These are phyloP conservation scores for Lophochroa leadbeateri DNA, from an alignment of 2,113 vertebrate genomes.

Conservation along the genomic window DNA sequence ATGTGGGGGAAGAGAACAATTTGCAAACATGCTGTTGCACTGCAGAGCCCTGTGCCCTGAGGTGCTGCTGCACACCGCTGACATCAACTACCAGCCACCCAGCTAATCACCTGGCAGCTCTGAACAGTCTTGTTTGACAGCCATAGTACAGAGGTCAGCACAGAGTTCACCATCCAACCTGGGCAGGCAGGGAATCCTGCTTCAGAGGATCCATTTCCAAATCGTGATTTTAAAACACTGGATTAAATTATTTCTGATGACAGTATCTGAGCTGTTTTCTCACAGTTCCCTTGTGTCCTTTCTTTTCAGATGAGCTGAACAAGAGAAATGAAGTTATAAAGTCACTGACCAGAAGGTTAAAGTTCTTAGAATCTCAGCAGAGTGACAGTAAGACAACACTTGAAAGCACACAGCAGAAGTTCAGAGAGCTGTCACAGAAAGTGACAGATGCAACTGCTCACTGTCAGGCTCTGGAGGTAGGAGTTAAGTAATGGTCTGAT, in stretches of 20 bases:
- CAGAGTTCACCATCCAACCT: neutral
- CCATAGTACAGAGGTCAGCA: neutral
- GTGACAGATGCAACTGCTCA: conserved; percentile 52
- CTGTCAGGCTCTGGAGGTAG: conserved; percentile 77
- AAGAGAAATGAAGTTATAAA: conserved; percentile 75
- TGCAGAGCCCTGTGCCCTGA: neutral
- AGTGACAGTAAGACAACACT: conserved; percentile 41
- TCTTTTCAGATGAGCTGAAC: conserved; percentile 72
- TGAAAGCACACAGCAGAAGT: conserved; percentile 68
- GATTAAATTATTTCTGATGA: neutral
- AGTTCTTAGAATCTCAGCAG: conserved; percentile 67
- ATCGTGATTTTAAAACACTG: neutral
- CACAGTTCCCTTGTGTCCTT: neutral
- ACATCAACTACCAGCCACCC: neutral
- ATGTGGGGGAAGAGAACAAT: neutral
- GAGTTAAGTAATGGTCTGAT: neutral
- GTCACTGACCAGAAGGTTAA: conserved; percentile 69
- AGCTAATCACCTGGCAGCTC: neutral
- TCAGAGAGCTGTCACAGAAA: conserved; percentile 71
- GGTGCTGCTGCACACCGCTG: neutral
- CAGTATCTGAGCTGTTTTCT: neutral
- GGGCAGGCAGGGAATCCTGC: neutral
- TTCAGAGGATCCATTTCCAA: neutral
- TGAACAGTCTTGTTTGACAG: neutral
- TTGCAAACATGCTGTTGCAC: neutral